These are phyloP conservation scores for Phenganax marumi DNA, from an alignment of 92 coral and sea anemone genomes.

Conservation along the genomic window DNA sequence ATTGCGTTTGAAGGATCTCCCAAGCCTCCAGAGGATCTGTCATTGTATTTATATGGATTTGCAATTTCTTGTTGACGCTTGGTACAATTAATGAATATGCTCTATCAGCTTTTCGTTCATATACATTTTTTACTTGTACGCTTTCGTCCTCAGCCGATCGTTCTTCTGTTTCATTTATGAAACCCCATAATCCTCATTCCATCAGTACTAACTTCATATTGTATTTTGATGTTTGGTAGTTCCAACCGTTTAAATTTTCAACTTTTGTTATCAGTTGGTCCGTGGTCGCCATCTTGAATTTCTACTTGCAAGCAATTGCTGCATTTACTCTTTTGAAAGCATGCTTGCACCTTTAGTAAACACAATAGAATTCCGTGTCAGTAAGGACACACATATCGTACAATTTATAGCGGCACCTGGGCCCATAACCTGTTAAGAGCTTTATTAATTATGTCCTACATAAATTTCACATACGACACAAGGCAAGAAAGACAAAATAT, in stretches of 20 bases:
- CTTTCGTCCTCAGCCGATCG: background rate
- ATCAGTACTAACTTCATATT: background rate
- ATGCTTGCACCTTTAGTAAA: background rate
- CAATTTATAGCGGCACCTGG: background rate
- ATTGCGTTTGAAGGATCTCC: slow-evolving; percentile 27
- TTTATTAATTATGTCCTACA: background rate
- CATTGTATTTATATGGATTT: slow-evolving; percentile 12
- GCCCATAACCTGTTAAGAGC: background rate
- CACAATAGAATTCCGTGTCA: background rate
- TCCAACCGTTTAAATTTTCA: no score
- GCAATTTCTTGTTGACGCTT: background rate
- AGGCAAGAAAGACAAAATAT: background rate
- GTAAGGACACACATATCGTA: background rate
- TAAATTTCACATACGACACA: no score
- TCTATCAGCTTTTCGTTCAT: background rate
- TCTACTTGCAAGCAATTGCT: background rate
- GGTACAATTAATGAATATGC: background rate
- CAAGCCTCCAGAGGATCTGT: slow-evolving; percentile 35
- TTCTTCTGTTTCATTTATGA: background rate
- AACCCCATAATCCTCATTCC: background rate
- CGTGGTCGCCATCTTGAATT: background rate
- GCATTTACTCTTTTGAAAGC: background rate
- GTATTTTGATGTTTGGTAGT: no score
- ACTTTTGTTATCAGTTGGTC: no score
- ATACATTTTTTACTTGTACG: background rate